Evolutionary conservation across 2,888 invertebrate species (phyloP).

Genomic region (Conistra vaccinii): DNA sequence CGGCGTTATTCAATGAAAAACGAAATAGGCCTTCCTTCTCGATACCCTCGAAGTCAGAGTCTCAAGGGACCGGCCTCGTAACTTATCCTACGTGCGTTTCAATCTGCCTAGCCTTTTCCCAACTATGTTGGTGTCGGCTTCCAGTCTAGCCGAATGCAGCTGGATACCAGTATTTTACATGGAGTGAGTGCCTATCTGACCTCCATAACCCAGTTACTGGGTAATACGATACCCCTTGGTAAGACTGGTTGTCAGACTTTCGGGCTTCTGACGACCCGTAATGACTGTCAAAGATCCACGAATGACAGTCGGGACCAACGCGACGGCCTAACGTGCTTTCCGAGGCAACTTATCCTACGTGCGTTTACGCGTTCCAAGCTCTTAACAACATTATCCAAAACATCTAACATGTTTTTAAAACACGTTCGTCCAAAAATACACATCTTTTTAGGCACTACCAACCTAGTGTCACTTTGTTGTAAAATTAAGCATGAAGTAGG

Average conservation of each 20-base stretch:
- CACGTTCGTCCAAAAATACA: slow-evolving; percentile 62
- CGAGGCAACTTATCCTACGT: slow-evolving; percentile 51
- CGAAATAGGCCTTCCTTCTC: slow-evolving; percentile 17
- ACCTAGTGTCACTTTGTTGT: slow-evolving; percentile 42
- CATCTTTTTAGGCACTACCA: slow-evolving; percentile 53
- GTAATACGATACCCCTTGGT: no score
- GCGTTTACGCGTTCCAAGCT: slow-evolving; percentile 59
- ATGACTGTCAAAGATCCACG: no score
- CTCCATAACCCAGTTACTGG: no score
- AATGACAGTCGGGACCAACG: no score
- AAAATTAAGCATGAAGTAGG: background rate
- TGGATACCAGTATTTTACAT: no score
- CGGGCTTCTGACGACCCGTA: no score
- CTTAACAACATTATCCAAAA: slow-evolving; percentile 57
- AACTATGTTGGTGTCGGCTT: no score
- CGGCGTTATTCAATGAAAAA: background rate
- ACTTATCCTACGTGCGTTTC: slow-evolving; percentile 53
- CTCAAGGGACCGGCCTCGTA: slow-evolving; percentile 39
- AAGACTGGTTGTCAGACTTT: no score
- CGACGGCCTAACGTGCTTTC: no score
- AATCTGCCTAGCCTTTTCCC: no score
- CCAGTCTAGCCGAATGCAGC: no score
- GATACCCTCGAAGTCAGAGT: slow-evolving; percentile 37
- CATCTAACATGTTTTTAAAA: slow-evolving; percentile 55
- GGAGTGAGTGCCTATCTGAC: no score